These are phyloP conservation scores for Rana temporaria DNA, from an alignment of 2,113 vertebrate genomes.

Conservation along the genomic window DNA sequence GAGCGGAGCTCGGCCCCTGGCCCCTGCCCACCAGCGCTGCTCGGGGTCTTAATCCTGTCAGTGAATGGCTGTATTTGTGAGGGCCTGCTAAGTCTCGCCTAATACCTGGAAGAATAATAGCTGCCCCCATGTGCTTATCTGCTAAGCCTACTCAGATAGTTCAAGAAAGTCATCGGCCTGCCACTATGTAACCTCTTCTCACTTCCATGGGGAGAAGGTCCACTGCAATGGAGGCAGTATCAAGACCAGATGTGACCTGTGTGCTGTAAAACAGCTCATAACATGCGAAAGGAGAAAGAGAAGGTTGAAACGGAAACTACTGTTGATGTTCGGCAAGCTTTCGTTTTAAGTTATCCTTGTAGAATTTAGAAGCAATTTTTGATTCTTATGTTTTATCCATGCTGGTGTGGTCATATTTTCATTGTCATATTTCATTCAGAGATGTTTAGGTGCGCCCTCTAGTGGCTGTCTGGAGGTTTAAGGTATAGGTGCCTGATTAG, in stretches of 20 bases:
- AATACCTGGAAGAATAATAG: slow-evolving; percentile 69
- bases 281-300: not conserved
- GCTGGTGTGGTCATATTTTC: no score
- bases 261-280: slow-evolving; percentile 7
- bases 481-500: no score
- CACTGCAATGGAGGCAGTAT: not conserved
- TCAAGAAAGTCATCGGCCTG: slow-evolving; percentile 62
- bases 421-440: no score
- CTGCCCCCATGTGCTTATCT: slow-evolving; percentile 65
- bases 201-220: not conserved
- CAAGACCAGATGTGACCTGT: slow-evolving; percentile 20
- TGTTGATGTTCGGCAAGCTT: no score
- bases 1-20: slow-evolving; percentile 71
- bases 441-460: no score
- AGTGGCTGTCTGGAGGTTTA: no score
- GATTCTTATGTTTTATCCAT: no score
- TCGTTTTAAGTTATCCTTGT: no score
- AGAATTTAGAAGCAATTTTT: no score
- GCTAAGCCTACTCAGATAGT: slow-evolving; percentile 65
- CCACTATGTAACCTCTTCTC: slow-evolving; percentile 13
- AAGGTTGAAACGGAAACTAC: no score
- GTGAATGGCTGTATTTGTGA: slow-evolving; percentile 75
- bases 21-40: slow-evolving; percentile 76
- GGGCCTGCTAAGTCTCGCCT: slow-evolving; percentile 65
- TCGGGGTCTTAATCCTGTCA: slow-evolving; percentile 71